A percentile compares a stretch with the other conserved stretches of the same genome.
These are phyloP conservation scores for Phortica okadai DNA, from an alignment of 2,888 invertebrate species.

Conservation along the genomic window DNA sequence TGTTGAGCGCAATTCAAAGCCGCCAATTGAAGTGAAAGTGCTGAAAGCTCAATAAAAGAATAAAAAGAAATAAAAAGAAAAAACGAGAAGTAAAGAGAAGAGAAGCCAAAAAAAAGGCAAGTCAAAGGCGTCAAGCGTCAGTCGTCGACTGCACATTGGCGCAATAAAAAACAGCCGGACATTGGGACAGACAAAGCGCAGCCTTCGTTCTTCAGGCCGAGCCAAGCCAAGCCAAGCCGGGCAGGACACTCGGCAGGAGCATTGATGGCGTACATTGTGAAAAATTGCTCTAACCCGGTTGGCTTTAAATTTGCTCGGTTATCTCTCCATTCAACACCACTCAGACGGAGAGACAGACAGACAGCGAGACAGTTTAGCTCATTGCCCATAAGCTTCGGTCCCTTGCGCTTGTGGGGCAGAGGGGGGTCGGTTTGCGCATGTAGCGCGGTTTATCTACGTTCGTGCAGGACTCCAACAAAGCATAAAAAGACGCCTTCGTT, in stretches of 20 bases:
- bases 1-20: background rate
- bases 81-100: background rate
- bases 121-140: background rate
- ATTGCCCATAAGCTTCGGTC: too few species aligned
- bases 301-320: conserved; percentile 61
- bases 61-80: conserved; percentile 33
- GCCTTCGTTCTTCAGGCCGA: background rate
- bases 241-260: background rate
- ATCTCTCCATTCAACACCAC: conserved; percentile 66
- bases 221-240: background rate
- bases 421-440: background rate
- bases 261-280: conserved; percentile 59
- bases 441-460: conserved; percentile 64
- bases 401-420: background rate
- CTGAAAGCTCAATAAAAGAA: conserved; percentile 69
- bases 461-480: conserved; percentile 60
- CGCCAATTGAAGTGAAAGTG: conserved; percentile 57
- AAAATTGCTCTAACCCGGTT: conserved; percentile 67
- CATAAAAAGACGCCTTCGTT: conserved; percentile 45
- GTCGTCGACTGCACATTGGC: conserved; percentile 53
- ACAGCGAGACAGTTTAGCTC: background rate
- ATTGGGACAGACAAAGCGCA: conserved; percentile 1
- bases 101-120: conserved; percentile 18
- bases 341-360: conserved; percentile 15
- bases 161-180: conserved; percentile 53